A percentile compares a stretch with the other conserved stretches of the same genome.
phyloP scores from a whole-genome alignment of 2,888 invertebrate species.

The Stegophylla sp. region DNA sequence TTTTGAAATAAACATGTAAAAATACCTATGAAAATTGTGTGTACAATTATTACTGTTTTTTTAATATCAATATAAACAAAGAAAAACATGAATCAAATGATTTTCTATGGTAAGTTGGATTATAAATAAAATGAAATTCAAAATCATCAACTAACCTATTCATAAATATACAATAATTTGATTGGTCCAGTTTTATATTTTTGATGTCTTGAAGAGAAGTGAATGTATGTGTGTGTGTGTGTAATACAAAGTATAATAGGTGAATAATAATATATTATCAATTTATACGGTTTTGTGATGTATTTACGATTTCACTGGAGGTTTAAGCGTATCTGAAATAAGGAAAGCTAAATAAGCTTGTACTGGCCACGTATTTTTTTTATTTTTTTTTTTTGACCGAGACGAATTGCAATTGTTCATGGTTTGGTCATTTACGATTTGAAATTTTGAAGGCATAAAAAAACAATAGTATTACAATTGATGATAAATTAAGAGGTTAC shows the following conservation, averaged over 20 bases:
- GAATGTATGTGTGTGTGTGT: neutral
- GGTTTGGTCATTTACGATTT: conserved; percentile 45
- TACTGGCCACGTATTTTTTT: conserved; percentile 27
- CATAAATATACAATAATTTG: neutral
- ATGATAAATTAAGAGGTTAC: conserved; percentile 32
- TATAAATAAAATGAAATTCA: conserved; percentile 3
- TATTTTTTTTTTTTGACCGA: conserved; percentile 37
- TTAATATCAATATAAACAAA: neutral
- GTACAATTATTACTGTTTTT: conserved; percentile 6
- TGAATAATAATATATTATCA: conserved; percentile 46
- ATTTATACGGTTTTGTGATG: conserved; percentile 51
- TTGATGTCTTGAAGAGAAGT: neutral
- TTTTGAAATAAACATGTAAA: conserved; percentile 57
- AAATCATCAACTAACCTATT: conserved; percentile 17
- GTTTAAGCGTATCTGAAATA: conserved; percentile 36
- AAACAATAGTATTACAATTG: conserved; percentile 25
- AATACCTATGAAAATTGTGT: conserved; percentile 34
- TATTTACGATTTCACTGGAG: conserved; percentile 52
- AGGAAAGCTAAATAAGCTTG: conserved; percentile 52
- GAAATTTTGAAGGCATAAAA: conserved; percentile 37
- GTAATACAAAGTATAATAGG: conserved; percentile 18
- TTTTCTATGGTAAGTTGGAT: neutral
- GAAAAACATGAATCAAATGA: neutral
- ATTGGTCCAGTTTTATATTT: conserved; percentile 17
- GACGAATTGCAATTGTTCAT: conserved; percentile 55